Conservation (phyloP, 2,888 invertebrate genomes). For the Entomobrya multifasciata region DNA sequence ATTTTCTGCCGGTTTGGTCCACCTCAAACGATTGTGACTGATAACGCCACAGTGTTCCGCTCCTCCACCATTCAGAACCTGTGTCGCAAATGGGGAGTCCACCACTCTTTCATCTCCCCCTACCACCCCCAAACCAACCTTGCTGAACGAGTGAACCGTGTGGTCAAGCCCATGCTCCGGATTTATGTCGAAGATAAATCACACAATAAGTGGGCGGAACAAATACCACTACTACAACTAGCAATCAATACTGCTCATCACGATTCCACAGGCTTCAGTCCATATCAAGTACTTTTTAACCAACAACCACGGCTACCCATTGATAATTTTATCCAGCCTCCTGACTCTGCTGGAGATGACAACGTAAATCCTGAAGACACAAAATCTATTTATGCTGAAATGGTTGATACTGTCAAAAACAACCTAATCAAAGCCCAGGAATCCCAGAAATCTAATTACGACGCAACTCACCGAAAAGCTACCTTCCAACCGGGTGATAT, state of each 20-base stretch:
- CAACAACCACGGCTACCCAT: slow-evolving; percentile 41
- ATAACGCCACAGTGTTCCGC: slow-evolving; percentile 71
- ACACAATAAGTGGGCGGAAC: not conserved
- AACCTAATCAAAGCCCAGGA: not conserved
- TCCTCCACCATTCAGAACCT: slow-evolving; percentile 39
- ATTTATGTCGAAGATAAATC: slow-evolving; percentile 7
- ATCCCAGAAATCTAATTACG: not conserved
- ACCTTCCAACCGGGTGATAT: not conserved
- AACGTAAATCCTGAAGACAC: not conserved
- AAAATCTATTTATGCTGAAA: not conserved
- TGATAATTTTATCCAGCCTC: slow-evolving; percentile 10
- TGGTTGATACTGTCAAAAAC: not conserved
- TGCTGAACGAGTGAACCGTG: slow-evolving; percentile 71
- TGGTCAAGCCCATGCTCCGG: slow-evolving; percentile 53
- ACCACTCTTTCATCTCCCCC: slow-evolving; percentile 39
- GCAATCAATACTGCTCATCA: slow-evolving; percentile 56
- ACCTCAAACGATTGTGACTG: slow-evolving; percentile 59
- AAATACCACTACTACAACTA: slow-evolving; percentile 29
- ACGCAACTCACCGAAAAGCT: not conserved
- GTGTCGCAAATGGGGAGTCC: slow-evolving; percentile 38
- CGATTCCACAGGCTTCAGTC: slow-evolving; percentile 68
- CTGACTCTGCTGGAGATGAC: too few species aligned
- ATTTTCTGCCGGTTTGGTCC: slow-evolving; percentile 64
- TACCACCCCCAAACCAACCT: slow-evolving; percentile 77
- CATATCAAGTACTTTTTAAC: slow-evolving; percentile 43